A percentile compares a stretch with the other conserved stretches of the same genome.
Evolutionary conservation across 92 coral and sea anemone species (phyloP).

Genomic region (Chrysogorgia sp.): DNA sequence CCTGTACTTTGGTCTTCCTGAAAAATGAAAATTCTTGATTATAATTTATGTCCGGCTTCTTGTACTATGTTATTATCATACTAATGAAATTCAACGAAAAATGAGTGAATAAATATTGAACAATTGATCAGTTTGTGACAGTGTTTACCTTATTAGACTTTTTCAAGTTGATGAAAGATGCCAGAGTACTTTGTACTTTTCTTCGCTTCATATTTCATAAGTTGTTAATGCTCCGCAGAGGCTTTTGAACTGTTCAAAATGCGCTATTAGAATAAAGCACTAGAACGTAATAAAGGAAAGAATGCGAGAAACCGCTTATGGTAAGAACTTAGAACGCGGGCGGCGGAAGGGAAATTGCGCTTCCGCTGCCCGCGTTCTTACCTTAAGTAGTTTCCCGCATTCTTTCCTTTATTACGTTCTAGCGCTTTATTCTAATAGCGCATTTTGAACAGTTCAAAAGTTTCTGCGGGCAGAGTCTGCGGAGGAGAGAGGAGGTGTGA

Average conservation of each 20-base stretch:
- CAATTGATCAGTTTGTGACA: conserved; percentile 2
- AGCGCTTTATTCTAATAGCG: background rate
- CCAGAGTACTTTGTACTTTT: conserved; percentile 23
- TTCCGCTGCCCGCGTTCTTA: no score
- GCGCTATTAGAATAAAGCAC: background rate
- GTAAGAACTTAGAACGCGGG: no score
- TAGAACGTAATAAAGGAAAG: conserved; percentile 2
- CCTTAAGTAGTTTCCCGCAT: no score
- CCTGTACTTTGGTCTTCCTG: no score
- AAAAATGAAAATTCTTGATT: no score
- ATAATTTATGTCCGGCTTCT: no score
- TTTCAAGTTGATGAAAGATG: background rate
- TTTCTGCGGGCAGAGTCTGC: background rate
- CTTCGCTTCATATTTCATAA: conserved; percentile 32
- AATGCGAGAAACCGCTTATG: no score
- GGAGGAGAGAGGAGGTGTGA: background rate
- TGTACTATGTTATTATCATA: no score
- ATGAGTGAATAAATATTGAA: no score
- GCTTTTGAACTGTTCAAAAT: background rate
- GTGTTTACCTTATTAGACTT: background rate
- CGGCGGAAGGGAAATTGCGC: no score
- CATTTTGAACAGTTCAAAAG: background rate
- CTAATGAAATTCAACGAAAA: no score
- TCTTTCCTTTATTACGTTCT: conserved; percentile 2
- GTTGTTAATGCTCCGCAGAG: background rate